These are phyloP conservation scores for Sinopyrophorus schimmeli DNA, from an alignment of 2,888 invertebrate species.

Conservation along the genomic window DNA sequence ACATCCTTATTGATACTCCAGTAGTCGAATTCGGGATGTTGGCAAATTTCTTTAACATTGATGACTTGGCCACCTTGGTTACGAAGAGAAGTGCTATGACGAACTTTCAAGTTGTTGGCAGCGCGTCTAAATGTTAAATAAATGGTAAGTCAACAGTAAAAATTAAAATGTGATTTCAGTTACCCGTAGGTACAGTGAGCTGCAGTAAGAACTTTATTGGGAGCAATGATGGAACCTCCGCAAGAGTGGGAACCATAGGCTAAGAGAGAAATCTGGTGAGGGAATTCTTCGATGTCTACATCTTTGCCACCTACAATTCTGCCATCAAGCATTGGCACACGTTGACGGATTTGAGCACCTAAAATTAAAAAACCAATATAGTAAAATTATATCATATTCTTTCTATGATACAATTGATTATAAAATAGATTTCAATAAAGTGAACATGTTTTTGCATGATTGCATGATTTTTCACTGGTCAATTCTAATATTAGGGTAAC, in stretches of 20 bases:
- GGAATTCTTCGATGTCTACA: conserved; percentile 8
- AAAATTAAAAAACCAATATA: too few species aligned
- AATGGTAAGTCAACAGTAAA: not conserved
- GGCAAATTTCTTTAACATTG: not conserved
- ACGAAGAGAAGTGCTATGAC: conserved; percentile 2
- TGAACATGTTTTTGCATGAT: too few species aligned
- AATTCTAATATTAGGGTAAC: too few species aligned
- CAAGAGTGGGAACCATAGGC: not conserved
- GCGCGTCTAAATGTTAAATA: not conserved
- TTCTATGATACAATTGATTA: too few species aligned
- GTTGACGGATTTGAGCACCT: too few species aligned
- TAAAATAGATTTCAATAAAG: too few species aligned
- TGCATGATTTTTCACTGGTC: too few species aligned
- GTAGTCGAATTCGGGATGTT: conserved; percentile 5
- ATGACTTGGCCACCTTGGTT: conserved; percentile 4
- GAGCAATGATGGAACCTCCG: conserved; percentile 7
- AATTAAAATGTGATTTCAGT: not conserved
- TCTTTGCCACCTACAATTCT: conserved; percentile 15
- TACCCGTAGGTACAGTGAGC: conserved; percentile 16
- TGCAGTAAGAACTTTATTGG: conserved; percentile 11
- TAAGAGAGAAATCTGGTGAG: conserved; percentile 13
- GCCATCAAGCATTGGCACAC: not conserved
- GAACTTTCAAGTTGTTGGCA: not conserved
- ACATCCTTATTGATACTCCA: conserved; percentile 5
- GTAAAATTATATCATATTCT: too few species aligned